Evolutionary conservation across 2,888 invertebrate species (phyloP).

Genomic region (Morinoia aosen): DNA sequence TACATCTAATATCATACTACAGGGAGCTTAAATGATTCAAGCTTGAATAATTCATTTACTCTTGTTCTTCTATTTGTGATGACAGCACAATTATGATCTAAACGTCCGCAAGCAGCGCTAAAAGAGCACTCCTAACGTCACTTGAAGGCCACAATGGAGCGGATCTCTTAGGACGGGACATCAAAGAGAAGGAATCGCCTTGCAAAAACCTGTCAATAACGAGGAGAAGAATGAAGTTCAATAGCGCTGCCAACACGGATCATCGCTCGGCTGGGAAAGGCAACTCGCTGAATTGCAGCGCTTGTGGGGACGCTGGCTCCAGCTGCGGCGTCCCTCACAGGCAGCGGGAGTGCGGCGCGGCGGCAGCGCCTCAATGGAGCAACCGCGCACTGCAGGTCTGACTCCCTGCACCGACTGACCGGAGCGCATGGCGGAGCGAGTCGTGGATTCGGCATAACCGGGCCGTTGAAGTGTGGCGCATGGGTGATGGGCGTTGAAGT

Average conservation of each 20-base stretch:
- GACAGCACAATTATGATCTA: neutral
- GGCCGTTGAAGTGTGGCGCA: neutral
- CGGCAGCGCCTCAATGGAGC: neutral
- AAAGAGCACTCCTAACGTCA: neutral
- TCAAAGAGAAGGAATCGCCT: neutral
- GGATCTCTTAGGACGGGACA: neutral
- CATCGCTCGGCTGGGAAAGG: neutral
- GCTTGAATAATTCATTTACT: too few species aligned
- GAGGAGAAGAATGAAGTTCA: too few species aligned
- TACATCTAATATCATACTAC: too few species aligned
- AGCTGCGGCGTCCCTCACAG: neutral
- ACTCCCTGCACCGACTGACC: too few species aligned
- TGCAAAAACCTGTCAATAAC: slow-evolving; percentile 10
- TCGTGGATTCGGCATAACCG: neutral
- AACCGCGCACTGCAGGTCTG: neutral
- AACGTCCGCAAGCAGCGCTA: neutral
- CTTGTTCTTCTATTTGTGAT: neutral
- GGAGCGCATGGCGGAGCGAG: neutral
- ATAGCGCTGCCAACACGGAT: too few species aligned
- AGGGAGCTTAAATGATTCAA: too few species aligned
- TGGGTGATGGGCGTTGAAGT: neutral
- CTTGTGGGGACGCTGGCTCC: neutral
- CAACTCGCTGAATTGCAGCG: neutral
- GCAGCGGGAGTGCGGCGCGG: neutral
- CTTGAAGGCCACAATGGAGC: neutral